These are phyloP conservation scores for Eulemur albifrons DNA, from an alignment of 2,797 vertebrate genomes.

Conservation along the genomic window DNA sequence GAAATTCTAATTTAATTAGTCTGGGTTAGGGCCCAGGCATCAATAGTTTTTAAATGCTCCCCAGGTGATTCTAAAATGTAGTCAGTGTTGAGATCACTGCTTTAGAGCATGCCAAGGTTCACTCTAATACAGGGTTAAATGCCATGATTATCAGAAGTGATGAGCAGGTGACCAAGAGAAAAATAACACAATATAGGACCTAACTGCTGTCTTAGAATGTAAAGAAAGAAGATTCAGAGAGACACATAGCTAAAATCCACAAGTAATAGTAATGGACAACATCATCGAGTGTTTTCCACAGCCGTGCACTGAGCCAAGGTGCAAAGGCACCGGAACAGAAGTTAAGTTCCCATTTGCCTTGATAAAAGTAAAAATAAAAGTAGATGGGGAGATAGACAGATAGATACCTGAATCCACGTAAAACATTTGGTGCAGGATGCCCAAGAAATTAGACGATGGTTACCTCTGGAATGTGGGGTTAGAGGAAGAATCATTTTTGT, in stretches of 20 bases:
- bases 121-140: neutral
- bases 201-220: neutral
- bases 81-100: neutral
- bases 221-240: neutral
- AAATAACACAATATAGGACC: neutral
- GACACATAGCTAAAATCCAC: neutral
- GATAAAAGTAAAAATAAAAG: neutral
- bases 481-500: neutral
- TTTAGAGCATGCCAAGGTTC: neutral
- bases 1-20: conserved; percentile 36
- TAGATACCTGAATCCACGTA: neutral
- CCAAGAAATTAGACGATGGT: neutral
- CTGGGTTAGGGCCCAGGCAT: neutral
- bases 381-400: neutral
- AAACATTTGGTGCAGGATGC: neutral
- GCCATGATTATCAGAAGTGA: neutral
- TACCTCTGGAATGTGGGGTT: neutral
- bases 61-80: neutral
- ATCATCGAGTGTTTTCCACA: neutral
- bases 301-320: neutral
- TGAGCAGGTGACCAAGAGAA: neutral
- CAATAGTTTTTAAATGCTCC: conserved; percentile 7
- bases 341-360: neutral
- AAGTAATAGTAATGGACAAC: neutral
- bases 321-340: neutral